Evolutionary conservation across 2,888 invertebrate species (phyloP).

Genomic region (Chloromyia formosa): DNA sequence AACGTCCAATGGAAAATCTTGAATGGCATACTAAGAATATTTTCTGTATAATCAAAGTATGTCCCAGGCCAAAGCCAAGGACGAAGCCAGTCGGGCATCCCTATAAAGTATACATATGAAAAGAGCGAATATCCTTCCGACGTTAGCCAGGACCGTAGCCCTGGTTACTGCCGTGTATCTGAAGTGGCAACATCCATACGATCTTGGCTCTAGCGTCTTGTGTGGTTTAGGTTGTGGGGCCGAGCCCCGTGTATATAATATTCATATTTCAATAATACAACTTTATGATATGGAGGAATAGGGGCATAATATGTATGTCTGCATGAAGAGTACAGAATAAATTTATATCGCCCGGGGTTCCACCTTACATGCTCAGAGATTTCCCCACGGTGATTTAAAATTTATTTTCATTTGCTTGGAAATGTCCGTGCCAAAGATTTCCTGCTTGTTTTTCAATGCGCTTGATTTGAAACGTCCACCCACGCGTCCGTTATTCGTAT

Average conservation of each 20-base stretch:
- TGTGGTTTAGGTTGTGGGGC: background rate
- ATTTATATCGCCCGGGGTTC: constrained; percentile 32
- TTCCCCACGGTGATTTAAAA: constrained; percentile 47
- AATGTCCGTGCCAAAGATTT: constrained; percentile 26
- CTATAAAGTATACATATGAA: constrained; percentile 25
- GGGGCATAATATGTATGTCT: background rate
- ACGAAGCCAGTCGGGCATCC: constrained; percentile 12
- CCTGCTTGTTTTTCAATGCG: background rate
- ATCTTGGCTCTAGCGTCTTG: constrained; percentile 11
- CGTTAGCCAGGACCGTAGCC: constrained; percentile 4
- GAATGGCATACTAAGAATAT: constrained; percentile 33
- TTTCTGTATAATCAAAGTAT: constrained; percentile 44
- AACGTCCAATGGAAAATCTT: constrained; percentile 46
- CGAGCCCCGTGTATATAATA: constrained; percentile 38
- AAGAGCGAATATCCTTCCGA: background rate
- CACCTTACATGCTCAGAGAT: constrained; percentile 41
- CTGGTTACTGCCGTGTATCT: constrained; percentile 1
- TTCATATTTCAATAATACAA: constrained; percentile 44
- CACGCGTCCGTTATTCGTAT: no score
- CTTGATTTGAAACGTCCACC: no score
- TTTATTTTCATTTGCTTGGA: constrained; percentile 45
- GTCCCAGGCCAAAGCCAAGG: background rate
- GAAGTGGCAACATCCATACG: background rate
- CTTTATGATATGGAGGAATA: constrained; percentile 1
- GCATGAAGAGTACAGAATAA: constrained; percentile 18